These are phyloP conservation scores for Trypoxylon attenuatum DNA, from an alignment of 2,888 invertebrate species.

Conservation along the genomic window DNA sequence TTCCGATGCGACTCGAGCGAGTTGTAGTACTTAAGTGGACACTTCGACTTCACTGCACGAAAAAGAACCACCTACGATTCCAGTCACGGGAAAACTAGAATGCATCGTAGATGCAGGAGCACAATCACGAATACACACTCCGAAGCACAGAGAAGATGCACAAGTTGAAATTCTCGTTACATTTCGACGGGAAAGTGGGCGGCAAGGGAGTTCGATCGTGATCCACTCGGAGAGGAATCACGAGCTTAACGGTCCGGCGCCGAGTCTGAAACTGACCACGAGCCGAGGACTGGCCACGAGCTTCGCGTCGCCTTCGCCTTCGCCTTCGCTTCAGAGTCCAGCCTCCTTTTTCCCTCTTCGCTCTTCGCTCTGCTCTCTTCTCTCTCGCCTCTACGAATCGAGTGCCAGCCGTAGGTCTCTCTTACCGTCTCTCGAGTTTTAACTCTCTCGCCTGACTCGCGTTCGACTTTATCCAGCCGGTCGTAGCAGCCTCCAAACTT, in stretches of 20 bases:
- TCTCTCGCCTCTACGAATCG: constrained; percentile 43
- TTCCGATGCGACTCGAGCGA: no score
- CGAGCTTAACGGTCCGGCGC: constrained; percentile 67
- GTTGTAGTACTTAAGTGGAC: no score
- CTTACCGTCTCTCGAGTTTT: not conserved
- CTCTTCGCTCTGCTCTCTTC: constrained; percentile 31
- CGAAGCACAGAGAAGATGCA: no score
- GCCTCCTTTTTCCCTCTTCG: not conserved
- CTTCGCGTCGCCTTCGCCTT: constrained; percentile 40
- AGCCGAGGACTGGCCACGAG: constrained; percentile 42
- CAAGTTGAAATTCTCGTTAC: no score
- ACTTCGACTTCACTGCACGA: no score
- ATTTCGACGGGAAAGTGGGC: no score
- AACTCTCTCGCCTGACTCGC: not conserved
- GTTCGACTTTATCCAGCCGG: no score
- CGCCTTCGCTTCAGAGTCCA: not conserved
- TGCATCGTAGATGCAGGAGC: no score
- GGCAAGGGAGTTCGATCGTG: no score
- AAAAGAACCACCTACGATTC: no score
- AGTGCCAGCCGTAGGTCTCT: constrained; percentile 21
- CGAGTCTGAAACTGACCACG: constrained; percentile 68
- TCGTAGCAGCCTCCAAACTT: not conserved
- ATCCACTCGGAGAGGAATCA: constrained; percentile 49
- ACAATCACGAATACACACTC: no score
- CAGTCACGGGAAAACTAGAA: no score